phyloP scores from a whole-genome alignment of 2,888 invertebrate genomes.

The Trissoscelio sp. region DNA sequence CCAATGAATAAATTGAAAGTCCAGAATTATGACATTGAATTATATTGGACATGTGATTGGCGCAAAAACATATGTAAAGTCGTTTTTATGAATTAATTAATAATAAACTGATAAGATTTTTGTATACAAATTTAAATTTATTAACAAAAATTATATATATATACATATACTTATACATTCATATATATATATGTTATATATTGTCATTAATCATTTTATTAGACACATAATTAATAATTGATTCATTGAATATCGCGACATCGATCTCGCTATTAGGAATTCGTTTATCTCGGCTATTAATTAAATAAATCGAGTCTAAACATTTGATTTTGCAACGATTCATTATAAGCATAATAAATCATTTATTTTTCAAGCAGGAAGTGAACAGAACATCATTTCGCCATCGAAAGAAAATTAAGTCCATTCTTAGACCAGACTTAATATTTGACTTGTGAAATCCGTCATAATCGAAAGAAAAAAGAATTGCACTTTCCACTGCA shows the following conservation, averaged over 20 bases:
- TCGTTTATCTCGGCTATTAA: not conserved
- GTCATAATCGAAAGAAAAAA: constrained; percentile 10
- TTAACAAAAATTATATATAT: too few relatives aligned
- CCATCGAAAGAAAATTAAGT: not conserved
- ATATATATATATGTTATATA: too few relatives aligned
- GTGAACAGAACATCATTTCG: constrained; percentile 25
- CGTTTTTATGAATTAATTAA: too few relatives aligned
- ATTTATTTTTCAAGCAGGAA: constrained; percentile 2
- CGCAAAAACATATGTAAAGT: too few relatives aligned
- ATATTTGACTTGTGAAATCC: constrained; percentile 43
- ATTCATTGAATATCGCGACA: not conserved
- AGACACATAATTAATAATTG: not conserved
- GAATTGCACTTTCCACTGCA: constrained; percentile 33
- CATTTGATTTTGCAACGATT: constrained; percentile 32
- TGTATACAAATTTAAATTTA: too few relatives aligned
- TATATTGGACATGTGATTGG: too few relatives aligned
- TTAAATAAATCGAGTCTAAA: not conserved
- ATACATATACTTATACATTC: too few relatives aligned
- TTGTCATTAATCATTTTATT: not conserved
- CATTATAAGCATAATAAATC: constrained; percentile 33
- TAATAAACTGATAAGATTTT: not conserved
- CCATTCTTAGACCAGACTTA: constrained; percentile 6
- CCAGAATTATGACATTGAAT: too few relatives aligned
- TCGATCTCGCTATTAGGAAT: not conserved
- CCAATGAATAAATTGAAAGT: too few relatives aligned